Evolutionary conservation across 2,797 vertebrate genomes (phyloP).

Genomic region (Geotria australis): DNA sequence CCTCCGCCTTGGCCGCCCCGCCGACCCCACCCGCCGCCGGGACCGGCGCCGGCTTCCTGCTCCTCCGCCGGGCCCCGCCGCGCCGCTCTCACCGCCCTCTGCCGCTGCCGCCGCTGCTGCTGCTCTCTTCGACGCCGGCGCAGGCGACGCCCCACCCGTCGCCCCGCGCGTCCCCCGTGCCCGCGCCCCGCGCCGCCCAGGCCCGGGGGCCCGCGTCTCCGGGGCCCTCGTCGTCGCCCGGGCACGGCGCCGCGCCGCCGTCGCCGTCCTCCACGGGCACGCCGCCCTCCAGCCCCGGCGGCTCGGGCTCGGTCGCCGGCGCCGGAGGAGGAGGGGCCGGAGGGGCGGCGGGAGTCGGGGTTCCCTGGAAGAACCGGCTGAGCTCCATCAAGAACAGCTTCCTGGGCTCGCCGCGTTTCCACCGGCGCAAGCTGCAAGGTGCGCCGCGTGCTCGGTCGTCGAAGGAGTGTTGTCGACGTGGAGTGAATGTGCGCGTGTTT

Average conservation of each 20-base stretch:
- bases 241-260: background rate
- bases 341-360: slow-evolving; percentile 20
- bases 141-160: slow-evolving; percentile 44
- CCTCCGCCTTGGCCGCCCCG: no score
- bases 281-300: slow-evolving; percentile 24
- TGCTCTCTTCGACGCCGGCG: slow-evolving; percentile 20
- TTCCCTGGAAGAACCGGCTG: slow-evolving; percentile 63
- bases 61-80: slow-evolving; percentile 22
- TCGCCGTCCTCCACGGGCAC: slow-evolving; percentile 25
- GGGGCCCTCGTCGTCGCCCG: background rate
- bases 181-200: slow-evolving; percentile 50
- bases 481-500: no score
- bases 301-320: slow-evolving; percentile 18
- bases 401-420: slow-evolving; percentile 58
- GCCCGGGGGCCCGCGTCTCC: background rate
- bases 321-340: slow-evolving; percentile 23
- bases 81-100: slow-evolving; percentile 39
- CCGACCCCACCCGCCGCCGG: no score
- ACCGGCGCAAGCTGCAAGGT: slow-evolving; percentile 76
- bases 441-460: slow-evolving; percentile 2
- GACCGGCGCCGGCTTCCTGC: no score
- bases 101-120: slow-evolving; percentile 6
- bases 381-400: slow-evolving; percentile 80
- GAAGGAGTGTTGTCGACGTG: no score
- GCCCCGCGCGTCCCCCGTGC: slow-evolving; percentile 34